phyloP scores from a whole-genome alignment of 2,113 vertebrate species.

The Girardinichthys multiradiatus region DNA sequence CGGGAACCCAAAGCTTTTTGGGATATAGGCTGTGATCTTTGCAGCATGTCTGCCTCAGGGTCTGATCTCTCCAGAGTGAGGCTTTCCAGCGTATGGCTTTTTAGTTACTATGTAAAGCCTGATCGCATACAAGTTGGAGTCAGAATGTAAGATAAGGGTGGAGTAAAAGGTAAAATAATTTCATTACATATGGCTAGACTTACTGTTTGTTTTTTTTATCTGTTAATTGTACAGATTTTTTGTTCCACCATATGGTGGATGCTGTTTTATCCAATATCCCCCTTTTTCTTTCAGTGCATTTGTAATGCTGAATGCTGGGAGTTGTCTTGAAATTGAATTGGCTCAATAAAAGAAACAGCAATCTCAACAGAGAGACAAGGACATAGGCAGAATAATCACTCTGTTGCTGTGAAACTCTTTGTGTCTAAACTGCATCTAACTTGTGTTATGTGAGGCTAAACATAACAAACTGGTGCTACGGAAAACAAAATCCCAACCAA shows the following conservation, averaged over 20 bases:
- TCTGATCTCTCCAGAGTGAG: conserved; percentile 1
- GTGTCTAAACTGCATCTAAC: too few relatives aligned
- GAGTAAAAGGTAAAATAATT: background rate
- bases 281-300: background rate
- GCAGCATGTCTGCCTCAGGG: conserved; percentile 28
- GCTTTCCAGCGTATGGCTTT: conserved; percentile 10
- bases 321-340: conserved; percentile 35
- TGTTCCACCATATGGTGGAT: background rate
- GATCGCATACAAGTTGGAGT: background rate
- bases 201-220: too few relatives aligned
- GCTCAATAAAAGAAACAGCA: conserved; percentile 25
- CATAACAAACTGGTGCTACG: too few relatives aligned
- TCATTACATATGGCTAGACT: conserved; percentile 8
- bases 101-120: conserved; percentile 5
- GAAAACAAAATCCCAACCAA: too few relatives aligned
- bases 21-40: conserved; percentile 31
- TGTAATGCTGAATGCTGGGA: conserved; percentile 30
- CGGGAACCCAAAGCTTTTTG: conserved; percentile 4
- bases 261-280: too few relatives aligned
- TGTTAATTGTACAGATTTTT: too few relatives aligned
- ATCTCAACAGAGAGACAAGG: conserved; percentile 11
- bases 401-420: too few relatives aligned
- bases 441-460: too few relatives aligned
- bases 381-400: background rate
- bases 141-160: conserved; percentile 4